Base-by-base conservation (phyloP, 2,797 vertebrate species). In the Poeciliopsis turneri region DNA sequence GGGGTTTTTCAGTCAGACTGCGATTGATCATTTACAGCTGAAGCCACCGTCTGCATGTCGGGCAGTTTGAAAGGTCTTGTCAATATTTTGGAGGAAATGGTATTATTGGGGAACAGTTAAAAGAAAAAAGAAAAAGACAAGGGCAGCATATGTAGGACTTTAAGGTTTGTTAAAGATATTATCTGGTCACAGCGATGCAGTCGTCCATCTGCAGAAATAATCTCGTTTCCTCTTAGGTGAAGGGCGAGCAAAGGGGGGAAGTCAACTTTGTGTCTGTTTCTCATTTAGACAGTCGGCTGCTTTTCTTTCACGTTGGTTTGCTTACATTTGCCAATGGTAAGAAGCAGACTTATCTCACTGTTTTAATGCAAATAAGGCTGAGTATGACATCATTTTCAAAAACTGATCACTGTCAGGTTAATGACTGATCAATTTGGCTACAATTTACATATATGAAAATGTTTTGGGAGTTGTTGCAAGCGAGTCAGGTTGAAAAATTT, bases 361-460 rank as follows among this genome's bases (percentile, higher is more conserved):
- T 45, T 70, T n/a, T 16, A 70, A 70, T 7, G 41, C 25, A 43
- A 45, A 70, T 69, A 15, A 45, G 25, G 13, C 3, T 45, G 13
- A 6, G 12, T n/a, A 28, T 43, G 13, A n/a, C 23, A 41, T 53
- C 49, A 53, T 53, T 25, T 53, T 25, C 51, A 25, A 53, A 53
- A 53, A 12, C 10, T 41, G 36, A 2, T 41, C 0, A 41, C 10
- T 9, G 8, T 30, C 28, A 33, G 5, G 4, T 4, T 55, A 55
- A 55, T 49, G 2, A n/a, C 3, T 30, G 1, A 43, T 28, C 11
- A 1, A 28, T 75, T n/a, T 41, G 20, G 15, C 2, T 57, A 25
- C 2, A 28, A 23, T 79, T 74, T 66, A 36, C n/a, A 11, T 74
- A n/a, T 2, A 70, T 66, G 45, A 68, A 61, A 68, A 71, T 59